Evolutionary conservation across 2,113 vertebrate species (phyloP).

Genomic region (Tyto alba): DNA sequence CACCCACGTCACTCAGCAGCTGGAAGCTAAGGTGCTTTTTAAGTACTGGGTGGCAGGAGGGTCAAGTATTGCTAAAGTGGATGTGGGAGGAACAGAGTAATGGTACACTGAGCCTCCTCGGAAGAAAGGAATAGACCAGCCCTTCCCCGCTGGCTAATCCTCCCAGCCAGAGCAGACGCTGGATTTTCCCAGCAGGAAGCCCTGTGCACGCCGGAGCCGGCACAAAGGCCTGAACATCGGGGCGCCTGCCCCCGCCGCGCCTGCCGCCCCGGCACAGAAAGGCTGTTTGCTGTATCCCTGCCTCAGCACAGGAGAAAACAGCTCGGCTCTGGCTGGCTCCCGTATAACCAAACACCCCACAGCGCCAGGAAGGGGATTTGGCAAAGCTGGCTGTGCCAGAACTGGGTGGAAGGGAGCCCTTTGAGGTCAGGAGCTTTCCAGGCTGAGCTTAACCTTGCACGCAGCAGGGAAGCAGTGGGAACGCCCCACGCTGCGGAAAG

Average conservation of each 20-base stretch:
- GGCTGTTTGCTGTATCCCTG: background rate
- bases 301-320: background rate
- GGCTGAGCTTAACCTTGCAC: background rate
- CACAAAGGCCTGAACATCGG: background rate
- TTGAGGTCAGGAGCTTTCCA: background rate
- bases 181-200: slow-evolving; percentile 23
- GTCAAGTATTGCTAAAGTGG: background rate
- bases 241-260: background rate
- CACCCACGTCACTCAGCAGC: background rate
- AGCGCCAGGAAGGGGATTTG: background rate
- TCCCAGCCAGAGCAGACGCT: background rate
- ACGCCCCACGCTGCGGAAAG: rapidly evolving
- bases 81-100: background rate
- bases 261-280: background rate
- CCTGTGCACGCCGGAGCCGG: background rate
- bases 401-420: rapidly evolving
- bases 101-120: rapidly evolving
- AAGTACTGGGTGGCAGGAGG: background rate
- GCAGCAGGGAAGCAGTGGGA: background rate
- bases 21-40: background rate
- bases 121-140: background rate
- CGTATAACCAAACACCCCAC: rapidly evolving
- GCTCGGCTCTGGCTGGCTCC: background rate
- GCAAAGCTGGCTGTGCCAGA: background rate
- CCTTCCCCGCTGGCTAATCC: background rate